Percentiles rank a stretch among this genome's conserved stretches.
Evolutionary conservation across 2,888 invertebrate genomes (phyloP).

Genomic region (Pelosia muscerda): DNA sequence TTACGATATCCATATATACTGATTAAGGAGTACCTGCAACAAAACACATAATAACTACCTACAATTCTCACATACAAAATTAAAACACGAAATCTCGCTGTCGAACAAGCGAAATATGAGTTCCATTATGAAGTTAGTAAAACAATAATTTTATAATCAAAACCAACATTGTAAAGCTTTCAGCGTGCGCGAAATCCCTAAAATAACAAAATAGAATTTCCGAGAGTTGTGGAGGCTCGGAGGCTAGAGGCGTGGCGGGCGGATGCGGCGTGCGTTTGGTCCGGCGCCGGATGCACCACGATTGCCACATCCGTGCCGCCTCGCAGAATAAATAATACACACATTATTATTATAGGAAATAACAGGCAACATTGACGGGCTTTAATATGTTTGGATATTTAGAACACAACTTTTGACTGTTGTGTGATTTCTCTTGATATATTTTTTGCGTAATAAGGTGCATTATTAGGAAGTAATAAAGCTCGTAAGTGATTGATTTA

Average conservation of each 20-base stretch:
- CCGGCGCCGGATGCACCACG: conserved; percentile 67
- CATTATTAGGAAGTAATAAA: not conserved
- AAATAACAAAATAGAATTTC: conserved; percentile 70
- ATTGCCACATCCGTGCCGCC: conserved; percentile 74
- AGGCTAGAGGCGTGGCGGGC: conserved; percentile 55
- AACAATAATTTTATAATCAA: conserved; percentile 71
- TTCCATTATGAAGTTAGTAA: conserved; percentile 66
- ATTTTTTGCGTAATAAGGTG: no score
- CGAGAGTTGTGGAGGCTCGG: conserved; percentile 43
- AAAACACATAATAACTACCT: conserved; percentile 15
- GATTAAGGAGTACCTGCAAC: conserved; percentile 16
- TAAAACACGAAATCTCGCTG: conserved; percentile 45
- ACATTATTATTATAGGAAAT: conserved; percentile 31
- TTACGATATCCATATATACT: not conserved
- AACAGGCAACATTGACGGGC: conserved; percentile 27
- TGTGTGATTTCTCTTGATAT: not conserved
- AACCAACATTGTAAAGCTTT: conserved; percentile 73
- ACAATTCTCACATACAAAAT: conserved; percentile 19
- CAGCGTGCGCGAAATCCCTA: conserved; percentile 59
- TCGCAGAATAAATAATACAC: conserved; percentile 49
- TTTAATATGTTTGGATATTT: conserved; percentile 21
- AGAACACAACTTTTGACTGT: not conserved
- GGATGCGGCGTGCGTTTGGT: conserved; percentile 72
- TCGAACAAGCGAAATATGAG: conserved; percentile 54
- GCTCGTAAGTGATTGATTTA: not conserved